phyloP scores from a whole-genome alignment of 2,888 invertebrate genomes.

The Omphaloscelis lunosa region DNA sequence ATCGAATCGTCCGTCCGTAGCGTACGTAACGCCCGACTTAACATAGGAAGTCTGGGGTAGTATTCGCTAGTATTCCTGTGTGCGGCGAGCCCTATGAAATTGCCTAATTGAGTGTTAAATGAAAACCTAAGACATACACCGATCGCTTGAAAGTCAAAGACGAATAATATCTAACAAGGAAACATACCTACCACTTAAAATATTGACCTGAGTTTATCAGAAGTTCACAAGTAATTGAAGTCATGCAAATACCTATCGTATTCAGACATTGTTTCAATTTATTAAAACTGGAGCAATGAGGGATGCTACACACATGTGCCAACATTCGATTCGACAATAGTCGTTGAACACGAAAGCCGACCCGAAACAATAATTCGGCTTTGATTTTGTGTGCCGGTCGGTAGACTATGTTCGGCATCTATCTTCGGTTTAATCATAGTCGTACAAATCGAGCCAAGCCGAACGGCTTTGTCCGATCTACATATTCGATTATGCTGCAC shows the following conservation, averaged over 20 bases:
- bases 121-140: not conserved
- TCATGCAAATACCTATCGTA: slow-evolving; percentile 28
- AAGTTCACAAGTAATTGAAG: slow-evolving; percentile 35
- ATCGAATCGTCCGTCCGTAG: not conserved
- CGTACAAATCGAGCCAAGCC: too few relatives aligned
- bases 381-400: too few relatives aligned
- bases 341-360: not conserved
- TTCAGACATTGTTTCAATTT: slow-evolving; percentile 22
- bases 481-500: too few relatives aligned
- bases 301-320: not conserved
- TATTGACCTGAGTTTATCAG: slow-evolving; percentile 47
- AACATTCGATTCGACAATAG: not conserved
- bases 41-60: not conserved
- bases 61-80: not conserved
- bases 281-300: slow-evolving; percentile 17
- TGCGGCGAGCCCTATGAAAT: not conserved
- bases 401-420: too few relatives aligned
- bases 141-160: not conserved
- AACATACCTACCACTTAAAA: slow-evolving; percentile 19
- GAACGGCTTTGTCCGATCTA: not conserved
- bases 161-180: slow-evolving; percentile 1
- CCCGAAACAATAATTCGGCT: not conserved
- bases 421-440: not conserved
- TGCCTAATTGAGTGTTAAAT: not conserved
- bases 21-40: not conserved